These are phyloP conservation scores for Orcinus orca DNA, from an alignment of 2,113 vertebrate species.

Conservation along the genomic window DNA sequence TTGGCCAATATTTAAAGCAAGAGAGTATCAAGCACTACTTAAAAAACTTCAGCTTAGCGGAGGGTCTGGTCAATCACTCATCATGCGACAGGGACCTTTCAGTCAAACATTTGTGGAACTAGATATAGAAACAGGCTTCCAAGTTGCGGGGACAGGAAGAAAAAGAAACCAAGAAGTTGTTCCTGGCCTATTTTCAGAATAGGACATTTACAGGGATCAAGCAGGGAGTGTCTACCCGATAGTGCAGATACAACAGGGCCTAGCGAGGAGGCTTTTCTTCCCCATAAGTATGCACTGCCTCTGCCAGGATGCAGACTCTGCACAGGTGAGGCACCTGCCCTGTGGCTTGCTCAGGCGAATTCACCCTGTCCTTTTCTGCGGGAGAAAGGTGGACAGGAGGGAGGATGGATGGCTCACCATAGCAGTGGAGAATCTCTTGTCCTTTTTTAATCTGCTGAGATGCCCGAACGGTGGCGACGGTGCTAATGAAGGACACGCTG, in stretches of 20 bases:
- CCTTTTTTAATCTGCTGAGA: constrained; percentile 83
- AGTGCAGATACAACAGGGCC: not conserved
- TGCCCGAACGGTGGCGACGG: constrained; percentile 84
- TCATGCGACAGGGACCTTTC: not conserved
- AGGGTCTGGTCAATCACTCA: not conserved
- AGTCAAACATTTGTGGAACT: not conserved
- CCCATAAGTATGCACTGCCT: not conserved
- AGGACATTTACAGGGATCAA: not conserved
- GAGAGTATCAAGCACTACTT: not conserved
- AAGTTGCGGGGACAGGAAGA: not conserved
- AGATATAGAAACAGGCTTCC: not conserved
- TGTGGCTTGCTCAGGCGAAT: not conserved
- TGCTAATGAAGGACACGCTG: constrained; percentile 87
- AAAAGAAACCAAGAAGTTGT: not conserved
- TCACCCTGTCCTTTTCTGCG: not conserved
- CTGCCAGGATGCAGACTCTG: not conserved
- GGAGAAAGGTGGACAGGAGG: not conserved
- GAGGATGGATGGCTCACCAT: constrained; percentile 84
- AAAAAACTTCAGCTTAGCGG: not conserved
- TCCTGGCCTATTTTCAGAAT: not conserved
- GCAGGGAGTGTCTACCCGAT: not conserved
- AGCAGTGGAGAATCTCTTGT: constrained; percentile 95
- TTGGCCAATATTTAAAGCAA: not conserved
- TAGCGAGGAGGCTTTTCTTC: not conserved
- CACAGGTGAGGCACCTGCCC: not conserved